These are phyloP conservation scores for Cyrtodaria siliqua DNA, from an alignment of 2,888 invertebrate species.

Conservation along the genomic window DNA sequence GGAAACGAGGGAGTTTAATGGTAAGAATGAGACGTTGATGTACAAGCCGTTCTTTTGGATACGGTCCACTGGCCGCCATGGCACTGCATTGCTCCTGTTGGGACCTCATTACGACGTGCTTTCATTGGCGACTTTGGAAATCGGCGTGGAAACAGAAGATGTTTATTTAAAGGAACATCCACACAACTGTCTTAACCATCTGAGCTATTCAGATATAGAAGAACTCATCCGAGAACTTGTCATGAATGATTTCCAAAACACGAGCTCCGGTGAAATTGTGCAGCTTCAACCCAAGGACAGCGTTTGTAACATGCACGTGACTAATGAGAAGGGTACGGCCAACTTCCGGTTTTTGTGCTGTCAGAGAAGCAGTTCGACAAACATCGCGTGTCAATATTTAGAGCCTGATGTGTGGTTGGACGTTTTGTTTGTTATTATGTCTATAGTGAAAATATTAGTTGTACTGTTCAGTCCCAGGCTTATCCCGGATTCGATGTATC, in stretches of 20 bases:
- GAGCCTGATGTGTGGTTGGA: conserved; percentile 68
- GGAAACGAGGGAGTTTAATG: neutral
- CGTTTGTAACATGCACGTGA: conserved; percentile 67
- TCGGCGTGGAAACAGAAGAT: conserved; percentile 69
- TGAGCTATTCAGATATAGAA: conserved; percentile 44
- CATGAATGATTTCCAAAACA: conserved; percentile 69
- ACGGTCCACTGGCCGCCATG: conserved; percentile 72
- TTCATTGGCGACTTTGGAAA: conserved; percentile 73
- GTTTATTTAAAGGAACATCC: conserved; percentile 72
- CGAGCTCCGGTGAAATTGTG: conserved; percentile 12
- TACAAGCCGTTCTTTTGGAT: conserved; percentile 71
- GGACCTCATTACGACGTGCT: conserved; percentile 77
- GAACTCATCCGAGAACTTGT: conserved; percentile 62
- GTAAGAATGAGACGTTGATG: conserved; percentile 19
- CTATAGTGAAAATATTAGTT: conserved; percentile 73
- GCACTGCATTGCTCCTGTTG: conserved; percentile 76
- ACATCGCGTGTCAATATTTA: conserved; percentile 45
- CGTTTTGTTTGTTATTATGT: conserved; percentile 68
- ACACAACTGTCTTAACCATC: conserved; percentile 65
- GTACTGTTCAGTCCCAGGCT: conserved; percentile 77
- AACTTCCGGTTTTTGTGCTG: conserved; percentile 53
- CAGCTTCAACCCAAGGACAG: conserved; percentile 47
- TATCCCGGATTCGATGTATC: conserved; percentile 73
- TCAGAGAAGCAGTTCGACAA: conserved; percentile 11
- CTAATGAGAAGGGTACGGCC: conserved; percentile 31